Evolutionary conservation across 2,113 vertebrate species (phyloP).

Genomic region (Ovis canadensis): DNA sequence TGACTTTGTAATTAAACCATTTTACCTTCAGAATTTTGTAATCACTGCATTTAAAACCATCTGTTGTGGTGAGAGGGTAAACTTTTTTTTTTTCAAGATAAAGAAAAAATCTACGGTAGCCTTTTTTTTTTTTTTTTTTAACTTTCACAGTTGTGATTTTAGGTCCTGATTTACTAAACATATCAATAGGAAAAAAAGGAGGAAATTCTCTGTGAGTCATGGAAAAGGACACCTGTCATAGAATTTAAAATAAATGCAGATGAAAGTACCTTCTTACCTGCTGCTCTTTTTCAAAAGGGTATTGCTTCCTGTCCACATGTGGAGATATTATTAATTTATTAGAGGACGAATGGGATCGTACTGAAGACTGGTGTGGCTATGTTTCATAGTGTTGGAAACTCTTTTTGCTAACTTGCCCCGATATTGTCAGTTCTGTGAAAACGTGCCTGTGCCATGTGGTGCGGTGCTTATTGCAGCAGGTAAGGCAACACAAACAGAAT

Average conservation of each 20-base stretch:
- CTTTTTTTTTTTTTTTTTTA: slow-evolving; percentile 42
- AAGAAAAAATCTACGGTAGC: slow-evolving; percentile 10
- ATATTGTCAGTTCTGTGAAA: neutral
- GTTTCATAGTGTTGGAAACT: neutral
- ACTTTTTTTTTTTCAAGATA: slow-evolving; percentile 56
- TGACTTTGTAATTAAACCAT: slow-evolving; percentile 99
- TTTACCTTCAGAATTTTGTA: slow-evolving; percentile 98
- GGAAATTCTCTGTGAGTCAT: neutral
- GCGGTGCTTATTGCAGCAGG: neutral
- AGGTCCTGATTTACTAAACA: neutral
- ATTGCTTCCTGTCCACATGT: neutral
- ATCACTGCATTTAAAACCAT: slow-evolving; percentile 96
- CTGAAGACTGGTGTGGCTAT: neutral
- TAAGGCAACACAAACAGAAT: neutral
- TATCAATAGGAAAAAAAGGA: neutral
- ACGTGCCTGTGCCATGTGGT: neutral
- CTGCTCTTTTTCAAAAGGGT: neutral
- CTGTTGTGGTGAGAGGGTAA: slow-evolving; percentile 86
- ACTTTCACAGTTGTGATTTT: slow-evolving; percentile 47
- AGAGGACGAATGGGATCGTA: neutral
- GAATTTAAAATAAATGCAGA: slow-evolving; percentile 2
- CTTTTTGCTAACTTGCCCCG: neutral
- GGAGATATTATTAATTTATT: neutral
- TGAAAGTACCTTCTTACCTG: neutral
- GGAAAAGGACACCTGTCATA: neutral